phyloP scores from a whole-genome alignment of 2,113 vertebrate species.

The Lagopus leucura region DNA sequence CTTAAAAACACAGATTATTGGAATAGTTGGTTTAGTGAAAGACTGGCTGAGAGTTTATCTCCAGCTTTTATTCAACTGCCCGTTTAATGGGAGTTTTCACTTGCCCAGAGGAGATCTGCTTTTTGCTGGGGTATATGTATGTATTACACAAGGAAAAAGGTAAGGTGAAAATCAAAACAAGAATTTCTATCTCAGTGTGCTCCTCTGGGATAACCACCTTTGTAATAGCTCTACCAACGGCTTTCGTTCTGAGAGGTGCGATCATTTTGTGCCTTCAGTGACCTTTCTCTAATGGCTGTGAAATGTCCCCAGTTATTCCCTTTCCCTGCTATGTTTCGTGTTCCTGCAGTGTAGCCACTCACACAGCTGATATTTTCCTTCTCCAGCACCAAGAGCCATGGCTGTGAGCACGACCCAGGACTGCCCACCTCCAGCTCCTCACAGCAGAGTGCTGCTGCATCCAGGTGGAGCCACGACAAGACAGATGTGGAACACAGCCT shows the following conservation, averaged over 20 bases:
- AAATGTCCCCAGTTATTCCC: not conserved
- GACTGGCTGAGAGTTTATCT: not conserved
- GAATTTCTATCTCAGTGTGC: not conserved
- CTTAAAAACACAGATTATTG: not conserved
- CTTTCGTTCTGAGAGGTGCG: not conserved
- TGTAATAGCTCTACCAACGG: not conserved
- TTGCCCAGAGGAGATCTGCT: not conserved
- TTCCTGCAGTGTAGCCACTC: not conserved
- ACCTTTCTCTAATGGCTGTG: not conserved
- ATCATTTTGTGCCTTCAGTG: not conserved
- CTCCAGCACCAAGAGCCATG: not conserved
- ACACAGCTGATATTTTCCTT: not conserved
- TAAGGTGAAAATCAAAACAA: not conserved
- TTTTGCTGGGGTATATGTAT: not conserved
- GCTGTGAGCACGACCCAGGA: not conserved
- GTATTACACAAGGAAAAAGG: not conserved
- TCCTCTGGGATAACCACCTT: not conserved
- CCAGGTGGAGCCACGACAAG: not conserved
- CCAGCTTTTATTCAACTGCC: not conserved
- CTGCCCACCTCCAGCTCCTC: not conserved
- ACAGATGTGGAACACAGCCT: accelerated
- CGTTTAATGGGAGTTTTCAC: not conserved
- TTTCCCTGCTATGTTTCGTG: accelerated
- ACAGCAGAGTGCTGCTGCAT: not conserved
- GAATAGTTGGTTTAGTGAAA: not conserved